Evolutionary conservation across 2,113 vertebrate genomes (phyloP).

Genomic region (Rissa tridactyla): DNA sequence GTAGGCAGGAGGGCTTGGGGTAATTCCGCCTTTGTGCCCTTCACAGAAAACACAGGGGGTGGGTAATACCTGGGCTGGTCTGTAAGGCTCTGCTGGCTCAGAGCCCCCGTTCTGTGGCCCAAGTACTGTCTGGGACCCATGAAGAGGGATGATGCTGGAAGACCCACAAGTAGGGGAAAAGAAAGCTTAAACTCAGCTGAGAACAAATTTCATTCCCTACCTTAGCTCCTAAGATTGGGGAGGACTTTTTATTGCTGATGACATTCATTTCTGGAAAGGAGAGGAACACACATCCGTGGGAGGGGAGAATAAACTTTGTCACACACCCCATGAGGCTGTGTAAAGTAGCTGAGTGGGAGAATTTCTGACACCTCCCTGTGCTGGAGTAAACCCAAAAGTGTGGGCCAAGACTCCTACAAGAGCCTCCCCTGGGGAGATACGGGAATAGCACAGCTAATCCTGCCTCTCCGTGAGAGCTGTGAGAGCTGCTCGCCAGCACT

Average conservation of each 20-base stretch:
- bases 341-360: conserved; percentile 33
- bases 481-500: not conserved
- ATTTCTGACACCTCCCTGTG: conserved; percentile 8
- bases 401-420: not conserved
- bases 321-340: not conserved
- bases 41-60: not conserved
- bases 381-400: conserved; percentile 17
- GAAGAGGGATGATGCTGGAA: not conserved
- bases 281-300: not conserved
- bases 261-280: not conserved
- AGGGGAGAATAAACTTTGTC: not conserved
- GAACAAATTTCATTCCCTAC: not conserved
- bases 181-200: not conserved
- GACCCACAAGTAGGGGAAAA: not conserved
- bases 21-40: not conserved
- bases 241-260: not conserved
- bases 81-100: not conserved
- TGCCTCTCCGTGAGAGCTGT: not conserved
- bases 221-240: not conserved
- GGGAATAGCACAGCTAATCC: conserved; percentile 13
- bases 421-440: not conserved
- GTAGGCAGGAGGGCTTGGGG: not conserved
- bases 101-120: not conserved
- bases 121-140: not conserved
- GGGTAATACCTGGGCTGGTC: not conserved